Conservation (phyloP, 2,888 invertebrate genomes). For the Elegia similella region DNA sequence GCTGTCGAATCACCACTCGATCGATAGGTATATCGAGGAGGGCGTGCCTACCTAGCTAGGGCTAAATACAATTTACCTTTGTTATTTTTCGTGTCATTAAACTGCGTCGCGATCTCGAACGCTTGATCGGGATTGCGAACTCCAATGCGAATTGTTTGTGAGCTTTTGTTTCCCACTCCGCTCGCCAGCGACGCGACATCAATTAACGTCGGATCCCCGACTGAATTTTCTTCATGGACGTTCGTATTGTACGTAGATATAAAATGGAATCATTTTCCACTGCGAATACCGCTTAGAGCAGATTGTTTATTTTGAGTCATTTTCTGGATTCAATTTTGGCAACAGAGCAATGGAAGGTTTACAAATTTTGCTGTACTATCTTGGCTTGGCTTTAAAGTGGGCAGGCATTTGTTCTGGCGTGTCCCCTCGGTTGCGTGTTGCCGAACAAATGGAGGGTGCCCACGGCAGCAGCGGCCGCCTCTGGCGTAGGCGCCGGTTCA, state of each 20-base stretch:
- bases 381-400: conserved; percentile 53
- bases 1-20: conserved; percentile 56
- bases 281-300: conserved; percentile 41
- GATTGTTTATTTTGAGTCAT: conserved; percentile 35
- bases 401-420: conserved; percentile 56
- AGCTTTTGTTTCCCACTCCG: conserved; percentile 77
- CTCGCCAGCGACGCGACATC: conserved; percentile 76
- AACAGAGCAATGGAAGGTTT: conserved; percentile 41
- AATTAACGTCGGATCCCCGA: conserved; percentile 75
- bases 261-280: conserved; percentile 56
- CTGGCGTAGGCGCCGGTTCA: conserved; percentile 64
- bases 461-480: conserved; percentile 48
- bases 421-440: conserved; percentile 63
- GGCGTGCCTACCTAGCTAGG: conserved; percentile 67
- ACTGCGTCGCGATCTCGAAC: conserved; percentile 79
- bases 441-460: conserved; percentile 62
- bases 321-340: conserved; percentile 21
- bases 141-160: conserved; percentile 80
- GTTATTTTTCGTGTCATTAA: conserved; percentile 83
- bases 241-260: conserved; percentile 63
- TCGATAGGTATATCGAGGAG: conserved; percentile 67
- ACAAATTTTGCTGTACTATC: conserved; percentile 46
- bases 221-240: conserved; percentile 71
- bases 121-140: conserved; percentile 78
- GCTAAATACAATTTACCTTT: conserved; percentile 82